Conservation (phyloP, 1,140 invertebrate genomes). For the Drosophila setifemur region DNA sequence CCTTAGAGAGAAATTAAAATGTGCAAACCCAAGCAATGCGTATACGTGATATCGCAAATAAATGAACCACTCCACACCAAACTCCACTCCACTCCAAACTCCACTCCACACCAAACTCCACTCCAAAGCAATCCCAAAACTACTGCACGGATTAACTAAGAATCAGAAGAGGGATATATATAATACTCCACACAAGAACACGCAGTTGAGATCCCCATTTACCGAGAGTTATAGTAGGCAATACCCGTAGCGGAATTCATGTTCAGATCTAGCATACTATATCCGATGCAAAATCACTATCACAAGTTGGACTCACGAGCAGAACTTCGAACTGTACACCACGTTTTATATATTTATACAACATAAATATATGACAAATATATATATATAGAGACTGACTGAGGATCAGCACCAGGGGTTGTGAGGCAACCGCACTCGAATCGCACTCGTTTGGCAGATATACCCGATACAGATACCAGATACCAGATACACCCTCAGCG, state of each 20-base stretch:
- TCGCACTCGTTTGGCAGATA: not conserved
- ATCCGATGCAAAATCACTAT: not conserved
- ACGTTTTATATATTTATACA: conserved; percentile 18
- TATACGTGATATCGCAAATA: conserved; percentile 16
- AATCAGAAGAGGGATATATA: too few relatives aligned
- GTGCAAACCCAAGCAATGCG: conserved; percentile 18
- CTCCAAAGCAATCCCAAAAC: too few relatives aligned
- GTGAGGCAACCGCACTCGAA: conserved; percentile 12
- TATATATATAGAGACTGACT: conserved; percentile 23
- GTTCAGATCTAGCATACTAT: not conserved
- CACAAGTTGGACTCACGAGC: not conserved
- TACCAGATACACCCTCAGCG: not conserved
- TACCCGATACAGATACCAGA: too few relatives aligned
- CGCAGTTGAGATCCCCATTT: too few relatives aligned
- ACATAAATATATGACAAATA: not conserved
- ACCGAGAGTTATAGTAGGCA: not conserved
- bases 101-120: too few relatives aligned
- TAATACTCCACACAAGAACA: too few relatives aligned
- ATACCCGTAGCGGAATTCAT: conserved; percentile 17
- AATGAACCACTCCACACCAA: too few relatives aligned
- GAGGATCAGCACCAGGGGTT: conserved; percentile 7
- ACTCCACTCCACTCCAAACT: too few relatives aligned
- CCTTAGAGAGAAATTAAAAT: not conserved
- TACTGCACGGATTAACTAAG: too few relatives aligned
- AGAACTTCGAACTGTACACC: not conserved